Conservation (phyloP, 2,888 invertebrate species). For the Hirtodrosophila trivittata region DNA sequence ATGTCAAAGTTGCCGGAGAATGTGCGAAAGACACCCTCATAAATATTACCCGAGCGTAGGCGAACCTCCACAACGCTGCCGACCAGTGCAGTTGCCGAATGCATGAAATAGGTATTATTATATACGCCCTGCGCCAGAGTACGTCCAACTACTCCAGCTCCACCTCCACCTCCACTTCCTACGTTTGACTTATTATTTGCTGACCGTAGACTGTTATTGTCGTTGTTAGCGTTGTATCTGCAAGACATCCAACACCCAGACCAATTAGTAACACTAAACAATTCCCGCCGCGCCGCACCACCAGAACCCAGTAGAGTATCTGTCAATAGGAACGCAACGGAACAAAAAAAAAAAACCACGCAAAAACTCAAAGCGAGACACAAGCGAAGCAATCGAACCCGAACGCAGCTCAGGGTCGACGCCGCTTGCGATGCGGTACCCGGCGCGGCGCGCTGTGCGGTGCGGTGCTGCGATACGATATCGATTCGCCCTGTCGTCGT, state of each 20-base stretch:
- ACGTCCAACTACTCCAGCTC: constrained; percentile 83
- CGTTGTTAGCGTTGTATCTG: constrained; percentile 81
- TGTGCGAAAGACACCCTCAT: constrained; percentile 95
- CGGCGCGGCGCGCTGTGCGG: constrained; percentile 13
- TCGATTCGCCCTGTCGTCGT: constrained; percentile 48
- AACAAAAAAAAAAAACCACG: constrained; percentile 2
- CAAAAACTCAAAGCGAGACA: constrained; percentile 6
- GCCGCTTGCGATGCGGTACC: constrained; percentile 5
- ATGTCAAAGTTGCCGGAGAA: constrained; percentile 95
- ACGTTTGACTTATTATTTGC: constrained; percentile 83
- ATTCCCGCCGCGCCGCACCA: neutral
- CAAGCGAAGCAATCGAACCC: constrained; percentile 39
- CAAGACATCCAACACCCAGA: constrained; percentile 12
- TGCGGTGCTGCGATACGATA: constrained; percentile 33
- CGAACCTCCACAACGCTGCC: constrained; percentile 92
- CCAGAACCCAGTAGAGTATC: neutral
- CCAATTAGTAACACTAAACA: constrained; percentile 33
- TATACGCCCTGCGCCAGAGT: constrained; percentile 93
- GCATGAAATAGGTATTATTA: constrained; percentile 95
- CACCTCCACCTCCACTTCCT: constrained; percentile 28
- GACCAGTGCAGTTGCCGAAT: constrained; percentile 93
- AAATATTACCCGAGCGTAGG: constrained; percentile 92
- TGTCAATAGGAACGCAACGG: neutral
- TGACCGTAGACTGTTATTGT: constrained; percentile 73
- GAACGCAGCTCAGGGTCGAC: constrained; percentile 58